A percentile compares a stretch with the other conserved stretches of the same genome.
phyloP scores from a whole-genome alignment of 2,113 vertebrate genomes.

The Scomber japonicus region DNA sequence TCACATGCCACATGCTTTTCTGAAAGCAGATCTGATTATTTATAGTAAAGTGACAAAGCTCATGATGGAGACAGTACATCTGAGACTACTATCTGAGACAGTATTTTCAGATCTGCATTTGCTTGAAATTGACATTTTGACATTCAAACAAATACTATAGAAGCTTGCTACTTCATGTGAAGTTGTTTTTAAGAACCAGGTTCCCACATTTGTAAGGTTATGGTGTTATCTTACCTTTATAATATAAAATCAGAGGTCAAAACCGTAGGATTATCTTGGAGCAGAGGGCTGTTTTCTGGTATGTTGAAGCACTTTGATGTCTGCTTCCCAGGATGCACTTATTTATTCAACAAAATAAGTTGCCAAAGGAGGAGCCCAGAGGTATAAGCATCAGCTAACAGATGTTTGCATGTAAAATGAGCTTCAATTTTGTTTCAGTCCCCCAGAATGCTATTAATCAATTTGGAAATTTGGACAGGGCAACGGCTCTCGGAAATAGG shows the following conservation, averaged over 20 bases:
- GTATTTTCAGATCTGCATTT: neutral
- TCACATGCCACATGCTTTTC: neutral
- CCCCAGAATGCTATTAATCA: slow-evolving; percentile 71
- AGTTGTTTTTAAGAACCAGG: neutral
- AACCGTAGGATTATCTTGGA: slow-evolving; percentile 27
- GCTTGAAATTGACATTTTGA: neutral
- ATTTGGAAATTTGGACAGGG: slow-evolving; percentile 43
- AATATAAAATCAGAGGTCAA: slow-evolving; percentile 8
- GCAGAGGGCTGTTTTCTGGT: slow-evolving; percentile 37
- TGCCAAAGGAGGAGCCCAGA: slow-evolving; percentile 43
- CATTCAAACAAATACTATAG: neutral
- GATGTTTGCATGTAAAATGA: slow-evolving; percentile 64
- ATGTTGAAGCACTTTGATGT: slow-evolving; percentile 51
- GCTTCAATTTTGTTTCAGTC: slow-evolving; percentile 55
- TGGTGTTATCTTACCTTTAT: slow-evolving; percentile 3
- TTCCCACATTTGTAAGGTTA: neutral
- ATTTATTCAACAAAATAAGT: slow-evolving; percentile 67
- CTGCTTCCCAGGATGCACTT: slow-evolving; percentile 47
- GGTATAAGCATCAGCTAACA: slow-evolving; percentile 53
- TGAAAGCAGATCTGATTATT: neutral
- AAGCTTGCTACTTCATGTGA: neutral
- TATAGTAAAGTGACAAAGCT: neutral
- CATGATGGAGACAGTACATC: neutral
- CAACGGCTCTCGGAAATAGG: slow-evolving; percentile 47
- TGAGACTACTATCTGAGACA: neutral